Conservation (phyloP, 1,140 invertebrate genomes). For the Pentalonia nigronervosa region DNA sequence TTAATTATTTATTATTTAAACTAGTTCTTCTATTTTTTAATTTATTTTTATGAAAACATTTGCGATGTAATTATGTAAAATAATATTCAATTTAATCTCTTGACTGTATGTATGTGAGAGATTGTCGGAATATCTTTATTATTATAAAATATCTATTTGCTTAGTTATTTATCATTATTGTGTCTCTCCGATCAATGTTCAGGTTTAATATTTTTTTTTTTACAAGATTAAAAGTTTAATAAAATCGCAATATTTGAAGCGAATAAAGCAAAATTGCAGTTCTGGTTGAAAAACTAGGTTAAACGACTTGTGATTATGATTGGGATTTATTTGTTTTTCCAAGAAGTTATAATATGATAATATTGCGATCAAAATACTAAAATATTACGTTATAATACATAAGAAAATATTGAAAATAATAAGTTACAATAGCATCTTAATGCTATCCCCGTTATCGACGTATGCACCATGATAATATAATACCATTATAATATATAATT, state of each 20-base stretch:
- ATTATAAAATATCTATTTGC: not conserved
- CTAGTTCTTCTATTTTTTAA: not conserved
- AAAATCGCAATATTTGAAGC: conserved; percentile 4
- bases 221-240: not conserved
- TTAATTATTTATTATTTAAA: not conserved
- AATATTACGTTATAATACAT: not conserved
- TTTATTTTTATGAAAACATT: not conserved
- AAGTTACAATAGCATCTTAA: not conserved
- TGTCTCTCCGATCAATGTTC: not conserved
- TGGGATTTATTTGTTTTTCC: conserved; percentile 5
- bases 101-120: not conserved
- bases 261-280: not conserved
- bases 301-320: not conserved
- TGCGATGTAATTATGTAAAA: not conserved
- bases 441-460: not conserved
- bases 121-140: not conserved
- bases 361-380: not conserved
- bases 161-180: not conserved
- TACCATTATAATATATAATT: too few species aligned
- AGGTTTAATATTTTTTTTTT: not conserved
- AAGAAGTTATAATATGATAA: not conserved
- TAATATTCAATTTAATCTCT: not conserved
- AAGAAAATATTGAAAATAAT: not conserved
- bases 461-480: not conserved
- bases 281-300: conserved; percentile 35